Percentiles rank a stretch among this genome's conserved stretches.
Evolutionary conservation across 2,113 vertebrate species (phyloP).

Genomic region (Chroicocephalus ridibundus): DNA sequence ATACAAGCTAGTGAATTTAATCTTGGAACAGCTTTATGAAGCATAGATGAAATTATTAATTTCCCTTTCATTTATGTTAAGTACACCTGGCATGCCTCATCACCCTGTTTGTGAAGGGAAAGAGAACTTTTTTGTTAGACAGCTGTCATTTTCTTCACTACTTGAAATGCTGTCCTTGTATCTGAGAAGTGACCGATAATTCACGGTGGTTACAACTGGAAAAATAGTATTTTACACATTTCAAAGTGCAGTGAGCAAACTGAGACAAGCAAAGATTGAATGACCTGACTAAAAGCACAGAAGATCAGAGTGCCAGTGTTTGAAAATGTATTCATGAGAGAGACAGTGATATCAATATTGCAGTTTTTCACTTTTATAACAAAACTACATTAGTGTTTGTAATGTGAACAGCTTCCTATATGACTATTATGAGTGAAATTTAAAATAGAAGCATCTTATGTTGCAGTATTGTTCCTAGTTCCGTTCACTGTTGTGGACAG

Average conservation of each 20-base stretch:
- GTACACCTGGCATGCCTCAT: background rate
- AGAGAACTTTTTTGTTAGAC: background rate
- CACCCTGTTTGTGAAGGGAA: background rate
- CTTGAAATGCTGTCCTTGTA: background rate
- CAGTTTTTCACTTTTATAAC: background rate
- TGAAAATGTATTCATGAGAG: background rate
- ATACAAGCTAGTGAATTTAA: background rate
- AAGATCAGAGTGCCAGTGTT: background rate
- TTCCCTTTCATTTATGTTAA: background rate
- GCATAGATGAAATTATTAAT: background rate
- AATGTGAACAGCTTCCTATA: background rate
- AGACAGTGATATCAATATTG: background rate
- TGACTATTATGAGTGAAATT: background rate
- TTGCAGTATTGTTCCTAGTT: background rate
- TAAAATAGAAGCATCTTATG: background rate
- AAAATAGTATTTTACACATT: background rate
- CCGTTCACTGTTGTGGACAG: background rate
- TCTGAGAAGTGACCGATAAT: background rate
- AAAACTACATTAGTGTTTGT: background rate
- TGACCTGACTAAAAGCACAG: background rate
- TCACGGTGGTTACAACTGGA: background rate
- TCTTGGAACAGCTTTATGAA: background rate
- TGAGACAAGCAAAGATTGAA: background rate
- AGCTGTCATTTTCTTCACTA: background rate
- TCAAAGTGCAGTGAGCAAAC: background rate